Conservation (phyloP, 1,140 invertebrate genomes). For the Lasioglossum albipes region DNA sequence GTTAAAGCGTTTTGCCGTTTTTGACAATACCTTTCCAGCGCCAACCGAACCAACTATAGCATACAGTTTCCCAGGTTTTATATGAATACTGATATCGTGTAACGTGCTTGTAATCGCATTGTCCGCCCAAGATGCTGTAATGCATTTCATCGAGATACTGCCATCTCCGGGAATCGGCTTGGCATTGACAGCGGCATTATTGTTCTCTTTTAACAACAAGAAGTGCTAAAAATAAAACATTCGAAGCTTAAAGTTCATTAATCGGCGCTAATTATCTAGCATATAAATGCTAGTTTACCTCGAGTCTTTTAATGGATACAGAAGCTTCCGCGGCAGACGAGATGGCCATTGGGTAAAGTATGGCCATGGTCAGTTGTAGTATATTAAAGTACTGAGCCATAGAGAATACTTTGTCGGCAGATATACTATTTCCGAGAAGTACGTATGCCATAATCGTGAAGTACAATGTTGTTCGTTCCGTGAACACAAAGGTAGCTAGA, state of each 20-base stretch:
- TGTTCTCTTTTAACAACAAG: constrained; percentile 80
- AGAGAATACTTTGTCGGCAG: constrained; percentile 86
- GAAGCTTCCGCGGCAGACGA: constrained; percentile 82
- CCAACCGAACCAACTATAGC: constrained; percentile 90
- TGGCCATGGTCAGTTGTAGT: constrained; percentile 86
- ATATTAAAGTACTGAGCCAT: constrained; percentile 88
- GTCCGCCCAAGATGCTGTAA: constrained; percentile 82
- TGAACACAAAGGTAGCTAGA: constrained; percentile 84
- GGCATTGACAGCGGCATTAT: constrained; percentile 54
- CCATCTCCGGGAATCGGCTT: constrained; percentile 61
- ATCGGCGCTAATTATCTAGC: not conserved
- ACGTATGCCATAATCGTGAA: constrained; percentile 86
- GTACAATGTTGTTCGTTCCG: constrained; percentile 86
- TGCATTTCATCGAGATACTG: constrained; percentile 78
- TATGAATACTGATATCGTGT: constrained; percentile 83
- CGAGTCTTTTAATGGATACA: constrained; percentile 84
- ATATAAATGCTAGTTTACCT: constrained; percentile 72
- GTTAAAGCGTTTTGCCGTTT: not conserved
- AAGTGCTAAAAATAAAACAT: constrained; percentile 60
- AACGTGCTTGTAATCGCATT: constrained; percentile 82
- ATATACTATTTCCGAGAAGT: constrained; percentile 82
- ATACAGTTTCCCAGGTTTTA: constrained; percentile 84
- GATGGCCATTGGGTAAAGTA: constrained; percentile 86
- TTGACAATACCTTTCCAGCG: constrained; percentile 85
- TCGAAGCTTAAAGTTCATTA: not conserved